Evolutionary conservation across 2,113 vertebrate species (phyloP), one percentile per base, ranked within the genome.

Genomic region (Herpetotheres cachinnans): DNA sequence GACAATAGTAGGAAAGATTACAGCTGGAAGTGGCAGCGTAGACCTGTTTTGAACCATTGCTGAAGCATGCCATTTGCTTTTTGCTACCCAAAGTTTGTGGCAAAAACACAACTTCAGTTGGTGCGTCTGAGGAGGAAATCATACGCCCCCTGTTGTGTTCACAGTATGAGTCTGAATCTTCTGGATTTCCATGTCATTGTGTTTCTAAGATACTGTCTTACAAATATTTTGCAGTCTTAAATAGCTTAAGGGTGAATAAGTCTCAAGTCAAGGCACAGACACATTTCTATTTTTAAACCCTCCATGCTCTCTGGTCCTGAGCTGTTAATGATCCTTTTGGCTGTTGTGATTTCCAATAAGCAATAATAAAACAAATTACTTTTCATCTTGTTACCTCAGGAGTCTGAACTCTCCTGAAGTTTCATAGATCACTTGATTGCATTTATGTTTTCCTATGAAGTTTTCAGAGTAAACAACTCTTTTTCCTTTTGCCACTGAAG

Each of bases 151-250:
- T 58, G 3, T 16, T 59, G 72, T 42, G 73, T 54, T 70, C 40
- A 74, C 62, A 40, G 55, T 5, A 8, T 0, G 13, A 85, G 59
- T 9, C 82, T 50, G 67, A 86, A 86, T 34, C 81, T 90, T 62
- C 93, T 97, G 86, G 52, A 93, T 97, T 97, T 97, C 90, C 59
- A 82, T 86, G 82, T 42, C 86, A 70, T 82, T 88, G 90, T 96
- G 97, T 97, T 96, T 94, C 96, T 90, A 97, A 97, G 97, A 96
- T 91, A 97, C 95, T 86, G 78, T 67, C 91, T 73, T 80, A 61
- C 93, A 97, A 97, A 97, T 97, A 97, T 96, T 97, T 97, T 92
- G 86, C 83, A 59, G 74, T 94, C 88, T 96, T 93, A 95, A 96
- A 97, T 97, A 96, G 95, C 92, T 97, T 71, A 38, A 91, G 88